phyloP scores from a whole-genome alignment of 2,797 vertebrate genomes.

The Neostethus bicornis region DNA sequence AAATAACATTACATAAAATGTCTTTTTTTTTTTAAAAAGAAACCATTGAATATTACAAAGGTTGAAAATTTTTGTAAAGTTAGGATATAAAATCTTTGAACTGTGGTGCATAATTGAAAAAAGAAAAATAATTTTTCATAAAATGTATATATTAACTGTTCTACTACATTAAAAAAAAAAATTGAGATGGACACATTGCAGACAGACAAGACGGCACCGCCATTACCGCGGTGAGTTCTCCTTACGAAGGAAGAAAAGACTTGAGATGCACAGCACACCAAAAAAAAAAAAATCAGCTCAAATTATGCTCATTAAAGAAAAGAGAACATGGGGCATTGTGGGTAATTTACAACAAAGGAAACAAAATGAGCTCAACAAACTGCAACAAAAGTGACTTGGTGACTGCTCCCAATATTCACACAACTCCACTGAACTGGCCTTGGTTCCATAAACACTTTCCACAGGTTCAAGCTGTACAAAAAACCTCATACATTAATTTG shows the following conservation, averaged over 20 bases:
- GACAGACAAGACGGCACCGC: constrained; percentile 73
- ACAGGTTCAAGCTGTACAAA: constrained; percentile 75
- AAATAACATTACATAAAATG: constrained; percentile 86
- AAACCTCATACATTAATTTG: constrained; percentile 60
- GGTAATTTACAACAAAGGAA: constrained; percentile 66
- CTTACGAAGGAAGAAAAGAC: constrained; percentile 66
- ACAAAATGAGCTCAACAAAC: constrained; percentile 56
- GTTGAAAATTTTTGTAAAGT: constrained; percentile 84
- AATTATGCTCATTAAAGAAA: constrained; percentile 56
- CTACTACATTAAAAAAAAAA: constrained; percentile 78
- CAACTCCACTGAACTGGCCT: constrained; percentile 72
- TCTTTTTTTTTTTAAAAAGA: constrained; percentile 83
- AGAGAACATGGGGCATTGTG: neutral
- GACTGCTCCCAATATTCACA: constrained; percentile 74
- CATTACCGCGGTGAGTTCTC: constrained; percentile 67
- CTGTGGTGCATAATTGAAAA: constrained; percentile 82
- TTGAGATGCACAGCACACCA: constrained; percentile 74
- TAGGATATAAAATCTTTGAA: constrained; percentile 86
- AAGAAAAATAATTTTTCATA: constrained; percentile 81
- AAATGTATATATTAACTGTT: constrained; percentile 85
- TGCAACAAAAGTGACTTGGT: constrained; percentile 76
- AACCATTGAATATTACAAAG: constrained; percentile 85
- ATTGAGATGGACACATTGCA: constrained; percentile 77
- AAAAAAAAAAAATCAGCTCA: constrained; percentile 70
- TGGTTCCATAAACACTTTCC: constrained; percentile 67